These are phyloP conservation scores for Bambusicola thoracicus DNA, from an alignment of 2,113 vertebrate species.

Conservation along the genomic window DNA sequence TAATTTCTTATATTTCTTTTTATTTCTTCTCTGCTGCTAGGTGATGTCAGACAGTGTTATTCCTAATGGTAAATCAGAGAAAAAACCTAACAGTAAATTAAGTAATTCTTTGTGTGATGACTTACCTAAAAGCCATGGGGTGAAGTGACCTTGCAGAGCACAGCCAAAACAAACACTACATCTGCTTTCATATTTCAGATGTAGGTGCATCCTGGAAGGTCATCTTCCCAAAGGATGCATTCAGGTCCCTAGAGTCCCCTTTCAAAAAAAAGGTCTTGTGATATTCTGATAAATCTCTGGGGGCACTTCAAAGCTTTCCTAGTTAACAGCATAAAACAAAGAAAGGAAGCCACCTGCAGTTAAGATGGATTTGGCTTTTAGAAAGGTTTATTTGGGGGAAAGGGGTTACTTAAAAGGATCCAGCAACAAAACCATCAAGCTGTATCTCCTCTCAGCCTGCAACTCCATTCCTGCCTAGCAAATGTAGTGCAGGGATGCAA, in stretches of 20 bases:
- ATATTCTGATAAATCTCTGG: not conserved
- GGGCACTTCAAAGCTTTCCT: not conserved
- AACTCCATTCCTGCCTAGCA: not conserved
- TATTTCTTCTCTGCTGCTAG: not conserved
- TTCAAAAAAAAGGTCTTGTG: not conserved
- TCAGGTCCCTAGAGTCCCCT: not conserved
- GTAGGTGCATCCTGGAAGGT: not conserved
- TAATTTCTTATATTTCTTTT: constrained; percentile 3
- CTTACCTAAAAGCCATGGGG: not conserved
- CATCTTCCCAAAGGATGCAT: not conserved
- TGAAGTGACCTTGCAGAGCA: not conserved
- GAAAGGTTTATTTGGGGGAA: not conserved
- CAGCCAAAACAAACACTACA: not conserved
- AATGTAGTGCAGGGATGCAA: not conserved
- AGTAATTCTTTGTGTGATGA: not conserved
- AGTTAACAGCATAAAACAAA: not conserved
- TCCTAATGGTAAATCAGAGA: not conserved
- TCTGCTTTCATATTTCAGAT: not conserved
- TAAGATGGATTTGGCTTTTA: not conserved
- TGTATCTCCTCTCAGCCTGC: not conserved
- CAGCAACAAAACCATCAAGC: not conserved
- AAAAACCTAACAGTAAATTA: not conserved
- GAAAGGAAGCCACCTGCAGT: not conserved
- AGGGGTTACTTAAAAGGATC: not conserved
- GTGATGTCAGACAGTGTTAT: not conserved